Base-by-base conservation (phyloP, 2,888 invertebrate genomes). In the Gari tellinella region DNA sequence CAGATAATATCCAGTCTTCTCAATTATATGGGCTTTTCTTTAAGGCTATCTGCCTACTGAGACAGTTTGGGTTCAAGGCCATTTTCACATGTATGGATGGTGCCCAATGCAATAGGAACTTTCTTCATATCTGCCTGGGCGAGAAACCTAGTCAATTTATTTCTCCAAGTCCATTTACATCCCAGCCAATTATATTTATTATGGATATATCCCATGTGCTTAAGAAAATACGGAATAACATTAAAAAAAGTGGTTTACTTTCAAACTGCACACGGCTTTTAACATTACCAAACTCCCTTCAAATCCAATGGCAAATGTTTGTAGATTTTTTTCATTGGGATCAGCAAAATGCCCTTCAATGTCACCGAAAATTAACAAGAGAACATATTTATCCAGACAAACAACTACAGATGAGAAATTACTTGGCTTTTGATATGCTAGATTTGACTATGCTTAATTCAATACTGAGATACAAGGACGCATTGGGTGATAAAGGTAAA, bases 81-180 rank as follows among this genome's bases (percentile, higher is more conserved):
- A 17, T 64, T 7, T 78, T 64, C 49, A 70, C 64, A 12, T 72
- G 72, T 58, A 79, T 79, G 74, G 74, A 79, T 58, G 70, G 78
- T 12, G 73, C 78, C 14, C 55, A 55, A 12, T 38, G 56, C 12
- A 81, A 81, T 46, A 55, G 78, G 21, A 49, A 5, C 10, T 60
- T 64, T 21, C 15, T 72, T 31, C 55, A 72, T 8, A 43, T 26
- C 12, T 53, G 60, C 49, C 12, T 60, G 15, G 70, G 56, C 55
- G 46, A 60, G 5, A 46, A 55, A 12, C 40, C 53, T 38, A 31
- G 43, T 51, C 25, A 12, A 57, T 57, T 57, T 37, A 23, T 25
- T 25, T 57, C 17, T 31, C 43, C 57, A 14, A 66, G 62, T 55
- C 63, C 66, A 23, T 75, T 49, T 51, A 60, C 45, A n/a, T 40